Base-by-base conservation (phyloP, 1,140 invertebrate genomes). In the Scaptomyza graminum region DNA sequence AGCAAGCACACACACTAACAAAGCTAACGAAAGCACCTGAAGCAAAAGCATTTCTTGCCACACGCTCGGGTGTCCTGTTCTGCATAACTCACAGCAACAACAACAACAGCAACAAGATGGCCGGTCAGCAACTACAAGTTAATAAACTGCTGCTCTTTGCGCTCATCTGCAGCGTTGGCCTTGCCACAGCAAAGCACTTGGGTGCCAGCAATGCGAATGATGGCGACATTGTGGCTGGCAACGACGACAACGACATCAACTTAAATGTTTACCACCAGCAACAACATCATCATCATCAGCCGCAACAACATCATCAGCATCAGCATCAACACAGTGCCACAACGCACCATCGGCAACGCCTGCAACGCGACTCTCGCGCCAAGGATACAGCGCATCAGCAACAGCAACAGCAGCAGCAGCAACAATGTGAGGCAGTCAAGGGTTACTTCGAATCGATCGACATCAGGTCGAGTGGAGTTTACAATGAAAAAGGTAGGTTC, bases 391-490 rank as follows among this genome's bases (percentile, higher is more conserved):
- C 70, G 70, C 75, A 56, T 50, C 78, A 39, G 4, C 37, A 39
- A 12, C 37, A 39, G 37, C 37, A 39, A 65, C 75, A 83, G 64
- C 37, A 39, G 37, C 37, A 39, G 65, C 75, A 83, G 64, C 74
- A 64, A 44, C 85, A 90, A 68, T 90, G 90, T 59, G 81, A 87
- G n/a, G 56, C 64, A 43, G 82, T 90, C 69, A 79, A 79, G 65
- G 73, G 69, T 59, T 90, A 90, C 73, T 90, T 90, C 57, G 79
- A 87, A 63, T 84, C 90, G 60, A 90, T 90, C 76, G 84, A 90
- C 77, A 90, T 90, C 62, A 74, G 82, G 63, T 67, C 83, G 79
- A 78, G 66, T 69, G 89, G 85, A 72, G 55, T 69, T 61, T 78
- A 74, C 69, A 79, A 79, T 74, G 81, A 90, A 69, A 90, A 90